Conservation (phyloP, 2,797 vertebrate species). For the Phaenicophaeus curvirostris region DNA sequence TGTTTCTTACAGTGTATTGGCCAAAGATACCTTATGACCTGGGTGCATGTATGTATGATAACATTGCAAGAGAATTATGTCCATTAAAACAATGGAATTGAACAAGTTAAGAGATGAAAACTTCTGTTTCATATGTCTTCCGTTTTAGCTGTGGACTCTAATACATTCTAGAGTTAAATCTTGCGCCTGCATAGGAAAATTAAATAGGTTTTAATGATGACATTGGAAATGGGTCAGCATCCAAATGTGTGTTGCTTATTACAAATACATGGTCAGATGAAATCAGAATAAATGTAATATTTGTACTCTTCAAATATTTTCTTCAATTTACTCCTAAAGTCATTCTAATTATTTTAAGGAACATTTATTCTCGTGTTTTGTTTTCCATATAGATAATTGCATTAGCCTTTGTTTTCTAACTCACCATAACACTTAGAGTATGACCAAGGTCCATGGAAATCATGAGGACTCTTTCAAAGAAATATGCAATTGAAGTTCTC, state of each 20-base stretch:
- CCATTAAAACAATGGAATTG: not conserved
- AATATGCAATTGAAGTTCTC: not conserved
- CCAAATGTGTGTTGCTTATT: not conserved
- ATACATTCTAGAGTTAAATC: not conserved
- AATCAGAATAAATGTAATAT: not conserved
- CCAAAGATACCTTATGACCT: not conserved
- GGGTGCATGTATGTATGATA: not conserved
- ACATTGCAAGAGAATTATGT: rapidly evolving
- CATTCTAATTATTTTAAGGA: not conserved
- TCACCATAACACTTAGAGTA: not conserved
- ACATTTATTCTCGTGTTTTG: not conserved
- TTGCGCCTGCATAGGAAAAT: not conserved
- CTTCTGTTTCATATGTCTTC: not conserved
- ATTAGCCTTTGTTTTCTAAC: not conserved
- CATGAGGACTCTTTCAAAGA: not conserved
- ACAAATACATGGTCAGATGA: not conserved
- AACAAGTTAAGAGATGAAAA: not conserved
- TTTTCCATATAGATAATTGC: not conserved
- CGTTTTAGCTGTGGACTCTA: not conserved
- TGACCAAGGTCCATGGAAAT: not conserved
- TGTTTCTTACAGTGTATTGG: not conserved
- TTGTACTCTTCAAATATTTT: not conserved
- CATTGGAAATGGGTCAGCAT: not conserved
- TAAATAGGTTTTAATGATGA: not conserved
- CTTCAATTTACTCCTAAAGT: not conserved